Base-by-base conservation (phyloP, 2,797 vertebrate genomes). In the Myotis daubentonii region DNA sequence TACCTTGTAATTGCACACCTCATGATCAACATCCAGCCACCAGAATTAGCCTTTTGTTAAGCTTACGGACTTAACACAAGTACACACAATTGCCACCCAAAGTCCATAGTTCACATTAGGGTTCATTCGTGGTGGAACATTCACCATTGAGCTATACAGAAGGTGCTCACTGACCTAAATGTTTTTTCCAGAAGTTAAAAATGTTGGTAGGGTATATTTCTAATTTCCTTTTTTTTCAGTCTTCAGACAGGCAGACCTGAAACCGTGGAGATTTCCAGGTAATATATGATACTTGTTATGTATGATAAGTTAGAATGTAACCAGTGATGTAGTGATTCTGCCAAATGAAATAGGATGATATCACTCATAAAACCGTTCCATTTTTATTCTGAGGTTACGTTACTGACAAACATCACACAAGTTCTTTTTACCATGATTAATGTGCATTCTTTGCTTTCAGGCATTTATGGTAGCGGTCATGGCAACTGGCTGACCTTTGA, bases 291-390 rank as follows among this genome's bases (percentile, higher is more conserved):
- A 25, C 70, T 17, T 33, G 19, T 4, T 71, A 4, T 8, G 2
- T 57, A 2, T 65, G 4, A 0, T 41, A 33, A 28, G 5, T 84
- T 83, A 36, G 17, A 79, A 11, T 96, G 68, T 98, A 97, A 96
- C 91, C 89, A 4, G 16, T 96, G 96, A 55, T 97, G 68, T 47
- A 8, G 74, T 94, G 97, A 97, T 97, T 97, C 98, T 98, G 98
- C 98, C 97, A 97, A 94, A 98, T 98, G 98, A 98, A 36, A 55
- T 16, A 4, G 85, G 87, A 70, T 98, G 97, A 98, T 98, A 97
- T 97, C 57, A 96, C 41, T n/a, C 47, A 47, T 51, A 97, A 95
- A 97, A 97, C 97, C 96, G 97, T 98, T 98, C 98, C 97, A 75
- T 44, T 96, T 88, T 55, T 20, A 89, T 5, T 92, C 98, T 98